Evolutionary conservation across 2,797 vertebrate species (phyloP), one percentile per base, ranked within the genome.

Genomic region (Pogonophryne albipinna): DNA sequence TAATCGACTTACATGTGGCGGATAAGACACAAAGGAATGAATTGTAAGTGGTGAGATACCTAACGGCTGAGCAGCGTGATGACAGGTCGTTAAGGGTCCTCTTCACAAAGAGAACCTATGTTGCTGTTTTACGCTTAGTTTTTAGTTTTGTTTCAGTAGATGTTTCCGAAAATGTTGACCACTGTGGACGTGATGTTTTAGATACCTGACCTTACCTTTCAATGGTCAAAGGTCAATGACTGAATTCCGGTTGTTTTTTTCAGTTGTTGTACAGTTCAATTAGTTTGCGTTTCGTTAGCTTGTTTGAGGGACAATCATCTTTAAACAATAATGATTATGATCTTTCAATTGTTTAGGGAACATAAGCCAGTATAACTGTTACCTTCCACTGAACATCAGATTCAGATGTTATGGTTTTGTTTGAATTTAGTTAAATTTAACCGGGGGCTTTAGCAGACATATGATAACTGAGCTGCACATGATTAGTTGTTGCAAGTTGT

Each of bases 1-100:
- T 63, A 15, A 51, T 55, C 44, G 79, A 51, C 50, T 11, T 41
- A 15, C 58, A 69, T 45, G 79, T 68, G 67, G 64, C 41, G 79
- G 62, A 45, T 62, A 23, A 84, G 46, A 78, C 20, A 61, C 49
- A 62, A 66, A 88, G 85, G 82, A 62, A 93, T 94, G 92, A 67
- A 93, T 20, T 69, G 91, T 94, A 88, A 94, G 94, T 93, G 66
- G 27, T 3, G 38, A 65, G 60, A 42, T 34, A 38, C 34, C 34
- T 38, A 4, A 45, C 53, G 65, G 50, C 45, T 10, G 57, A 64
- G 49, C 55, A 4, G 67, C 50, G 52, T 11, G 56, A 44, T 66
- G 74, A 67, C 75, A 20, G 41, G 59, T 60, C 34, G 16, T 41
- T 19, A 16, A 31, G 63, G 51, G 16, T 23, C 64, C 79, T 60